Percentiles rank a stretch among this genome's conserved stretches.
Evolutionary conservation across 1,140 invertebrate genomes (phyloP).

Genomic region (Lamellibrachia luymesi): DNA sequence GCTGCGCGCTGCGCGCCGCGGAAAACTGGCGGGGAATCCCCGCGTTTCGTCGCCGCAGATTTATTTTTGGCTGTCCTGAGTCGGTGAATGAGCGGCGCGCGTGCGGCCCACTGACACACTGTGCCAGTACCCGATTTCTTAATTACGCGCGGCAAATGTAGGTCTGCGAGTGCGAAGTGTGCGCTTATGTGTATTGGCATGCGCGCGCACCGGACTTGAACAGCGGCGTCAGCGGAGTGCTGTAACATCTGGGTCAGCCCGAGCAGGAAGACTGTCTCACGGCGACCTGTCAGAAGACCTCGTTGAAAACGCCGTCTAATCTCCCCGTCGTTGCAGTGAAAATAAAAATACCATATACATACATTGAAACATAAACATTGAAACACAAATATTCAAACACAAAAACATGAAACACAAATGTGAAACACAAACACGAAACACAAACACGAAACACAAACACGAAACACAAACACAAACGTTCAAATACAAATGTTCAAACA

Average conservation of each 20-base stretch:
- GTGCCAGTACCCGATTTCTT: conserved; percentile 3
- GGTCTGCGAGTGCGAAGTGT: conserved; percentile 2
- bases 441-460: not conserved
- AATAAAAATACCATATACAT: not conserved
- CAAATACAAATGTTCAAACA: not conserved
- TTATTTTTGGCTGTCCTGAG: conserved; percentile 4
- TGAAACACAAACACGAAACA: not conserved
- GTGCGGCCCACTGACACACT: not conserved
- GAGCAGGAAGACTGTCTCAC: not conserved
- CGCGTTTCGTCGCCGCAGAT: not conserved
- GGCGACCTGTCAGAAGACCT: not conserved
- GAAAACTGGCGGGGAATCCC: not conserved
- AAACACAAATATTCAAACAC: not conserved
- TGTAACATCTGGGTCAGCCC: not conserved
- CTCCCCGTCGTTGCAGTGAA: not conserved
- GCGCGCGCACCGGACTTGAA: not conserved
- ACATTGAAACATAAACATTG: too few species aligned
- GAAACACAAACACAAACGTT: not conserved
- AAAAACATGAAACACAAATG: not conserved
- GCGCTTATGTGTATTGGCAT: not conserved
- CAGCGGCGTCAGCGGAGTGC: not conserved
- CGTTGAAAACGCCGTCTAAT: not conserved
- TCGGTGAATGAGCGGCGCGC: not conserved
- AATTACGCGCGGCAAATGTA: not conserved
- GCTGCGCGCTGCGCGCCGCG: not conserved